Evolutionary conservation across 92 coral and sea anemone genomes (phyloP), one percentile per base, ranked within the genome.

Genomic region (Micromussa lordhowensis): DNA sequence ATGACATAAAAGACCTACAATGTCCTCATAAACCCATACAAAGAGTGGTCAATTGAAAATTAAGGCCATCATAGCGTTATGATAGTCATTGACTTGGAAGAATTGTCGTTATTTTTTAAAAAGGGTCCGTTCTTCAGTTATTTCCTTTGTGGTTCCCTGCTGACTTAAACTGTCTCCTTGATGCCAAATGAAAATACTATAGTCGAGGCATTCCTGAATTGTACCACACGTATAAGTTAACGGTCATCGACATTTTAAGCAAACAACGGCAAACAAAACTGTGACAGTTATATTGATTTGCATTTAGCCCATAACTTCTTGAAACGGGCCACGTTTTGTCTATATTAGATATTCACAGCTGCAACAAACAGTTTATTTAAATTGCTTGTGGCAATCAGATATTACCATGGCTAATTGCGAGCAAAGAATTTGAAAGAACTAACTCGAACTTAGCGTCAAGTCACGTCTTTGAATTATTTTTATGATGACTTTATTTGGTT

Each of bases 101-200:
- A 80, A 80, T 32, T 21, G 51, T 38, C 38, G 64, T 84, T 73
- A 28, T 75, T 57, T 36, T 59, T 26, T n/a, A 34, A 61, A 74
- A 12, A 5, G 58, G 57, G 16, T 32, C 74, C 77, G 34, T 40
- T 73, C 44, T 68, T 58, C 51, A 9, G 72, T 84, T 74, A 55
- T 73, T 72, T 74, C 29, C 48, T 84, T 84, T 74, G 88, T 75
- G 38, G 26, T 74, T 19, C 38, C 88, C 73, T 36, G 9, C 72
- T 73, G 73, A 73, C 51, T 30, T 34, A 84, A 74, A 31, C 8
- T n/a, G 51, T 38, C 57, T 13, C 17, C 36, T 70, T 18, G 21
- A 2, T 70, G 68, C 2, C 38, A 15, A 15, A 66, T 66, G 32
- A 34, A 66, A 66, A 66, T 17, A 14, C 71, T 14, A 26, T 34